phyloP scores from a whole-genome alignment of 2,113 vertebrate genomes.

The Alosa alosa region DNA sequence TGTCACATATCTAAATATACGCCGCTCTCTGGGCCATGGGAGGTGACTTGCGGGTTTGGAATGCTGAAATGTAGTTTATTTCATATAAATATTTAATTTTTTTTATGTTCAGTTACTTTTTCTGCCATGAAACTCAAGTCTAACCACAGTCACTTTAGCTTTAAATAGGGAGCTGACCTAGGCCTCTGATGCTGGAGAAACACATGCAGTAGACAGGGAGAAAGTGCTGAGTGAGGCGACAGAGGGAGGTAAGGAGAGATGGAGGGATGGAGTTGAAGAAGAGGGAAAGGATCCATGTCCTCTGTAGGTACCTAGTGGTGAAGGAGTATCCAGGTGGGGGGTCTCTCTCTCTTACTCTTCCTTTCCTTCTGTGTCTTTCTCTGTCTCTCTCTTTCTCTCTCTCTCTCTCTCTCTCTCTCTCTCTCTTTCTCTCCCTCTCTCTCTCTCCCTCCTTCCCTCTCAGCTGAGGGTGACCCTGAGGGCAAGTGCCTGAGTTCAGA shows the following conservation, averaged over 20 bases:
- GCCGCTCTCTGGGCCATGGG: background rate
- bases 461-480: slow-evolving; percentile 69
- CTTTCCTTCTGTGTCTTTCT: slow-evolving; percentile 33
- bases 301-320: background rate
- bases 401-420: slow-evolving; percentile 4
- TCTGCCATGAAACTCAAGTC: background rate
- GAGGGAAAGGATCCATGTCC: background rate
- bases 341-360: background rate
- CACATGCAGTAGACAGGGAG: background rate
- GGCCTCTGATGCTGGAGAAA: background rate
- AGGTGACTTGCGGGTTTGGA: background rate
- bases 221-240: background rate
- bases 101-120: background rate
- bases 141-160: background rate
- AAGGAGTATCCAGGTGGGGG: background rate
- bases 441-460: slow-evolving; percentile 36
- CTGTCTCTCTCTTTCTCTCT: no score
- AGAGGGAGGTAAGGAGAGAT: background rate
- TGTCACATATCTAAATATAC: background rate
- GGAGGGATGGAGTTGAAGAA: background rate
- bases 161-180: background rate
- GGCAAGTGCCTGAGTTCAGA: slow-evolving; percentile 60
- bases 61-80: background rate
- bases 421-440: background rate
- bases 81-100: slow-evolving; percentile 1